Percentiles rank a stretch among this genome's conserved stretches.
Evolutionary conservation across 2,113 vertebrate genomes (phyloP).

Genomic region (Glaucidium brasilianum): DNA sequence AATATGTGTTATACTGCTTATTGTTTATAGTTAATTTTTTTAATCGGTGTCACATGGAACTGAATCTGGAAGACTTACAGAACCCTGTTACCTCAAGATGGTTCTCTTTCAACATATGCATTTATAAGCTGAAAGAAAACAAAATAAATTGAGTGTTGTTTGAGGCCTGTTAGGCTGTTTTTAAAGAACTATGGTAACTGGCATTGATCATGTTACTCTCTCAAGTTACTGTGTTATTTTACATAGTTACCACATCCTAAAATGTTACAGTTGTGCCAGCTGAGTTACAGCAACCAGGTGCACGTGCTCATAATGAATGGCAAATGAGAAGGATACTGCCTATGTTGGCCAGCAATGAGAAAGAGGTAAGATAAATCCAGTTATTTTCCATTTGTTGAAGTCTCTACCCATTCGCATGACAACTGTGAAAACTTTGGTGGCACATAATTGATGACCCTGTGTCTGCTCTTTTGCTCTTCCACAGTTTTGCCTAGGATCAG

Average conservation of each 20-base stretch:
- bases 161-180: not conserved
- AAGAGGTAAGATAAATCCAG: not conserved
- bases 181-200: not conserved
- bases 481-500: not conserved
- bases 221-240: not conserved
- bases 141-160: not conserved
- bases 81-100: not conserved
- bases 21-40: not conserved
- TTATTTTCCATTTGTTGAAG: not conserved
- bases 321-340: not conserved
- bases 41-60: not conserved
- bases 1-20: not conserved
- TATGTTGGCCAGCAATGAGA: not conserved
- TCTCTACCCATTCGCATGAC: not conserved
- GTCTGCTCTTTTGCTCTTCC: not conserved
- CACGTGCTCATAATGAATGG: not conserved
- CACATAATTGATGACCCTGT: not conserved
- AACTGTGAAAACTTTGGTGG: not conserved
- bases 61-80: not conserved
- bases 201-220: not conserved
- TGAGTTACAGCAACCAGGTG: not conserved
- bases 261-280: not conserved
- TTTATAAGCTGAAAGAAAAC: not conserved
- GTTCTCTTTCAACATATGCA: not conserved
- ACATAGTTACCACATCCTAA: not conserved